Conservation (phyloP, 2,113 vertebrate species). For the Ariopsis seemanni region DNA sequence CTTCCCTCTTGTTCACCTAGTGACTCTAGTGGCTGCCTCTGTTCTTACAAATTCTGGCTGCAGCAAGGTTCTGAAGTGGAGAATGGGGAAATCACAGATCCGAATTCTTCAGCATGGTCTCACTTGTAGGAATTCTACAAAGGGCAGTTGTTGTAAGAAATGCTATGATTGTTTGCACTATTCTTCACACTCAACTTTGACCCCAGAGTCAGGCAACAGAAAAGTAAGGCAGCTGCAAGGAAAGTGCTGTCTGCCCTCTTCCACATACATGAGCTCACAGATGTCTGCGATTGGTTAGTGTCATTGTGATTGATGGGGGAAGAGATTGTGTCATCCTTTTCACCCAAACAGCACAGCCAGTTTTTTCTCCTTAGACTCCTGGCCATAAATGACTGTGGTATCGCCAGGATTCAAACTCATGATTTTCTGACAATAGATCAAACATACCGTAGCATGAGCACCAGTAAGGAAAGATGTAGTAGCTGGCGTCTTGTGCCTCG, state of each 20-base stretch:
- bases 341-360: background rate
- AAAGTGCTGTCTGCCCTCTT: background rate
- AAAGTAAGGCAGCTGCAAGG: background rate
- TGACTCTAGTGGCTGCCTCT: slow-evolving; percentile 72
- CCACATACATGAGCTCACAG: background rate
- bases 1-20: slow-evolving; percentile 73
- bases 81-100: background rate
- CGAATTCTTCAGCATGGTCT: background rate
- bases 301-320: background rate
- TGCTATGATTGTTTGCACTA: background rate
- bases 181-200: background rate
- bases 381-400: background rate
- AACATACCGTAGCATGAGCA: background rate
- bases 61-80: slow-evolving; percentile 7
- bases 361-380: background rate
- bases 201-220: background rate
- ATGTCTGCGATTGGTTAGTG: background rate
- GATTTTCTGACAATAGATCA: background rate
- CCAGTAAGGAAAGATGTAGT: background rate
- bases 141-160: background rate
- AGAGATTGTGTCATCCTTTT: background rate
- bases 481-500: background rate
- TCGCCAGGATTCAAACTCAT: background rate
- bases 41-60: slow-evolving; percentile 49
- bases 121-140: background rate